phyloP scores from a whole-genome alignment of 2,888 invertebrate genomes.

The Drosophila histrio region DNA sequence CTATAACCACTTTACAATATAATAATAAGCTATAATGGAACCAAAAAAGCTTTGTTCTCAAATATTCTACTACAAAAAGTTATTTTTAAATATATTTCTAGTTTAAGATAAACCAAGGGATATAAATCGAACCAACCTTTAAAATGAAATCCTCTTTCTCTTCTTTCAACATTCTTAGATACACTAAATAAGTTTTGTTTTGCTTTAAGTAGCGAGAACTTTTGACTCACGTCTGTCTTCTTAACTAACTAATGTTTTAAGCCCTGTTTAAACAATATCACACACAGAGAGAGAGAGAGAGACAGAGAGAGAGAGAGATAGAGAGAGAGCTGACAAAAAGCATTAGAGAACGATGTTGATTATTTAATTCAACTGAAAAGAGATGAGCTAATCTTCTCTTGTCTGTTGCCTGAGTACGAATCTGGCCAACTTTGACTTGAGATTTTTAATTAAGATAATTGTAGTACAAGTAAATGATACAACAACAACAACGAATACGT shows the following conservation, averaged over 20 bases:
- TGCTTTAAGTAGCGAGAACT: constrained; percentile 1
- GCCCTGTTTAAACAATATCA: constrained; percentile 33
- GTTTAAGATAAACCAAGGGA: too few relatives aligned
- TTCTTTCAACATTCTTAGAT: neutral
- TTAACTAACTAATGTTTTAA: constrained; percentile 10
- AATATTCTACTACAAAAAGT: too few relatives aligned
- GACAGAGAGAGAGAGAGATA: too few relatives aligned
- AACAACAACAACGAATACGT: constrained; percentile 7
- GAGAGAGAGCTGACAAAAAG: neutral
- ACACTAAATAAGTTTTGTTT: neutral
- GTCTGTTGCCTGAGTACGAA: constrained; percentile 16
- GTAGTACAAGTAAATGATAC: constrained; percentile 42
- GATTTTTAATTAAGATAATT: constrained; percentile 75
- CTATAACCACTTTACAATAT: too few relatives aligned
- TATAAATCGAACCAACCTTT: too few relatives aligned
- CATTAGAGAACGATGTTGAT: constrained; percentile 15
- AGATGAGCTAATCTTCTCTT: constrained; percentile 66
- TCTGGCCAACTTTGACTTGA: constrained; percentile 66
- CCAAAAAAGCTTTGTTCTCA: too few relatives aligned
- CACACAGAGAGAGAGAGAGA: too few relatives aligned
- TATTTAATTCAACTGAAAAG: constrained; percentile 66
- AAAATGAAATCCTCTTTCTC: neutral
- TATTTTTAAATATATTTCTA: too few relatives aligned
- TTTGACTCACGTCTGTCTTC: neutral
- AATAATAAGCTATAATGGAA: too few relatives aligned